phyloP scores from a whole-genome alignment of 2,888 invertebrate species.

The Scaptomyza reducta region DNA sequence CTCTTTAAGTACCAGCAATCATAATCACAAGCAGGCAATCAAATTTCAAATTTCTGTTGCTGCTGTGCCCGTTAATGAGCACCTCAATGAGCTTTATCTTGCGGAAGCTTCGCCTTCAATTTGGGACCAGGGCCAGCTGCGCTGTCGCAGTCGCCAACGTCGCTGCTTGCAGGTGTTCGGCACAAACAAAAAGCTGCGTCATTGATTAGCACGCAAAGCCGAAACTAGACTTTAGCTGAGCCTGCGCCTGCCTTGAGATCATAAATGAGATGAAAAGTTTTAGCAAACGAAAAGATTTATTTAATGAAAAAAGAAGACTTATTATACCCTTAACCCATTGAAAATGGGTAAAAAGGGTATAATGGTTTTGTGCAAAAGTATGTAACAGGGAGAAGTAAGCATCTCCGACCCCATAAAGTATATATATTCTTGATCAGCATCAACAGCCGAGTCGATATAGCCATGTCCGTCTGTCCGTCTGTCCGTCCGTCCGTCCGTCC shows the following conservation, averaged over 20 bases:
- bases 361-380: too few relatives aligned
- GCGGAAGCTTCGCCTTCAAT: constrained; percentile 49
- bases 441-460: too few relatives aligned
- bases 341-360: too few relatives aligned
- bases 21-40: constrained; percentile 60
- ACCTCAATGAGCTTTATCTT: constrained; percentile 62
- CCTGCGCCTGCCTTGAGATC: constrained; percentile 10
- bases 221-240: constrained; percentile 50
- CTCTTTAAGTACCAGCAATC: constrained; percentile 39
- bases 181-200: constrained; percentile 64
- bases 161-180: constrained; percentile 64
- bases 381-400: too few relatives aligned
- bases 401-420: too few relatives aligned
- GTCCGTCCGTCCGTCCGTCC: too few relatives aligned
- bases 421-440: too few relatives aligned
- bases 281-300: too few relatives aligned
- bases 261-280: too few relatives aligned
- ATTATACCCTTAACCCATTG: too few relatives aligned
- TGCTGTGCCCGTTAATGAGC: constrained; percentile 50
- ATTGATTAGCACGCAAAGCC: constrained; percentile 66
- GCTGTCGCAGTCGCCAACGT: constrained; percentile 28
- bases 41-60: constrained; percentile 56
- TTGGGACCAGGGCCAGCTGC: constrained; percentile 53
- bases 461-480: too few relatives aligned
- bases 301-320: too few relatives aligned